Percentiles rank a stretch among this genome's conserved stretches.
These are phyloP conservation scores for Gambusia yucatana DNA, from an alignment of 2,797 vertebrate species.

Conservation along the genomic window DNA sequence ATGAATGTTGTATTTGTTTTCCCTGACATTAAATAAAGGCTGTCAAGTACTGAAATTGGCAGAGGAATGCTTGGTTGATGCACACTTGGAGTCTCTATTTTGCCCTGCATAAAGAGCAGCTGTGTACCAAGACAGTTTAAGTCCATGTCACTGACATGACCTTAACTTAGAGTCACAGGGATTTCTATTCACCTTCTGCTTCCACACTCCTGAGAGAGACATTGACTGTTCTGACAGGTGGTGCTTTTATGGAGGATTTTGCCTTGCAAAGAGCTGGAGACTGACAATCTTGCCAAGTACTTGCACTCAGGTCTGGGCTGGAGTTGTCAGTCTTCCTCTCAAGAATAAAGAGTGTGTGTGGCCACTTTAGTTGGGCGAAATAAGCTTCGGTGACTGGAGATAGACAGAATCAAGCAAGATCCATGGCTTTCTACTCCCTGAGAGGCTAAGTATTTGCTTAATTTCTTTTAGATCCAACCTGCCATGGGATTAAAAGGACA, in stretches of 20 bases:
- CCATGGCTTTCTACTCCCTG: slow-evolving; percentile 10
- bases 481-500: slow-evolving; percentile 39
- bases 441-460: slow-evolving; percentile 51
- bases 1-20: not conserved
- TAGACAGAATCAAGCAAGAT: slow-evolving; percentile 28
- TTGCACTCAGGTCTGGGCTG: slow-evolving; percentile 25
- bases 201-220: slow-evolving; percentile 38
- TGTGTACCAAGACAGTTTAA: slow-evolving; percentile 29
- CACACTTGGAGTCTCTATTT: slow-evolving; percentile 22
- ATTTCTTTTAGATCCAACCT: slow-evolving; percentile 35
- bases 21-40: not conserved
- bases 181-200: slow-evolving; percentile 64
- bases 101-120: slow-evolving; percentile 14
- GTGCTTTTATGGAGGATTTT: slow-evolving; percentile 55
- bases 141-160: slow-evolving; percentile 48
- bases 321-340: slow-evolving; percentile 54
- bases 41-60: not conserved
- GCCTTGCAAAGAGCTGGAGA: slow-evolving; percentile 22
- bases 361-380: slow-evolving; percentile 31
- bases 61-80: not conserved
- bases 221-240: slow-evolving; percentile 69
- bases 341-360: slow-evolving; percentile 43
- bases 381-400: slow-evolving; percentile 15
- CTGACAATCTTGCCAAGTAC: slow-evolving; percentile 44
- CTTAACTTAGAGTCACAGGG: slow-evolving; percentile 51